Conservation (phyloP, 1,140 invertebrate species). For the Mesaphorura yosii region DNA sequence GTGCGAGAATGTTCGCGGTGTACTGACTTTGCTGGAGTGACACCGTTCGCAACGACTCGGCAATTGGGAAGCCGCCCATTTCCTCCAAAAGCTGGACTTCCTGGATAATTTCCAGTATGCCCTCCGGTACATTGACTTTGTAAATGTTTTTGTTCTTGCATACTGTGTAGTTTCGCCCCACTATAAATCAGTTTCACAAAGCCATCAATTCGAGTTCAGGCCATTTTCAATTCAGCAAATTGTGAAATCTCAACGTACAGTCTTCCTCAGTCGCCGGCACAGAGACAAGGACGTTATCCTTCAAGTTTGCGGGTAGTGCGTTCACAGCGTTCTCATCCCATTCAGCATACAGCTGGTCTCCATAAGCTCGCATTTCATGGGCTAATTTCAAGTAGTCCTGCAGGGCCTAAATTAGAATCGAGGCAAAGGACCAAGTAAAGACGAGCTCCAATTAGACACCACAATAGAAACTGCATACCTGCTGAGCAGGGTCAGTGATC, state of each 20-base stretch:
- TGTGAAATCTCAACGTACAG: constrained; percentile 17
- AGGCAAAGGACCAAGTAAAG: not conserved
- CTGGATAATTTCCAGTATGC: constrained; percentile 29
- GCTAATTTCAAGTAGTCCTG: constrained; percentile 59
- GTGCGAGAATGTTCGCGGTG: constrained; percentile 2
- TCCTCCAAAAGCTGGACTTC: constrained; percentile 28
- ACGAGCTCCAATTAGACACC: not conserved
- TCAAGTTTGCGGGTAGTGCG: constrained; percentile 49
- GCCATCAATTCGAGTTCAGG: not conserved
- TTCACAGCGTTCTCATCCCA: constrained; percentile 48
- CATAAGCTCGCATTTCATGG: constrained; percentile 61
- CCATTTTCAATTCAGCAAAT: not conserved
- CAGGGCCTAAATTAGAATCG: constrained; percentile 48
- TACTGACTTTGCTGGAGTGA: constrained; percentile 20
- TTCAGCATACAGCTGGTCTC: constrained; percentile 52
- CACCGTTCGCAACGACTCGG: constrained; percentile 24
- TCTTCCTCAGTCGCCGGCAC: constrained; percentile 28
- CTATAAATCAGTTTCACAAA: constrained; percentile 6
- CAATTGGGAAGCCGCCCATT: constrained; percentile 27
- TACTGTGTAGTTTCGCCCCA: constrained; percentile 14
- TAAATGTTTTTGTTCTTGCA: constrained; percentile 21
- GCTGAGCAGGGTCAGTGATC: constrained; percentile 54
- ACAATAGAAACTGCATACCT: constrained; percentile 32
- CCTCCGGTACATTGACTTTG: constrained; percentile 23
- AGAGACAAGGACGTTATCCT: constrained; percentile 52